Conservation (phyloP, 1,140 invertebrate species). For the Agraylea sexmaculata region DNA sequence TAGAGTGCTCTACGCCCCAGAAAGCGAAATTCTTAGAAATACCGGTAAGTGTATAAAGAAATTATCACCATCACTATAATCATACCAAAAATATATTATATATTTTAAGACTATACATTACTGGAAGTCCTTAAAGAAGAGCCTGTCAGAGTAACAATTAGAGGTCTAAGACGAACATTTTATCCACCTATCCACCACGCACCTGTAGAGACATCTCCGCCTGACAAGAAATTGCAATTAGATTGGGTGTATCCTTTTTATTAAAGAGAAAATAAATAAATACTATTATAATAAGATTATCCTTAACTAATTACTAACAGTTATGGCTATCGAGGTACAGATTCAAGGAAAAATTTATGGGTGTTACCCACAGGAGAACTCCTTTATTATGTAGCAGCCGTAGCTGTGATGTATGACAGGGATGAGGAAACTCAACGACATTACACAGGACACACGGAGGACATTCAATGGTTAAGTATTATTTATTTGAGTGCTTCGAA, state of each 20-base stretch:
- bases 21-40: constrained; percentile 62
- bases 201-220: constrained; percentile 67
- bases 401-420: constrained; percentile 82
- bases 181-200: constrained; percentile 77
- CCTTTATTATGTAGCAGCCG: constrained; percentile 83
- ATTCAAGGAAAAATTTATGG: constrained; percentile 79
- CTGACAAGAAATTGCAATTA: constrained; percentile 74
- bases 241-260: constrained; percentile 73
- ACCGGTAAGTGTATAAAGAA: constrained; percentile 41
- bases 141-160: constrained; percentile 69
- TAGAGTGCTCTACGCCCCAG: constrained; percentile 63
- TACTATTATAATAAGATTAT: constrained; percentile 1
- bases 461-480: constrained; percentile 59
- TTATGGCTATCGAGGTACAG: constrained; percentile 84
- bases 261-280: constrained; percentile 2
- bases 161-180: constrained; percentile 71
- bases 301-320: constrained; percentile 35
- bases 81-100: constrained; percentile 2
- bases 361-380: constrained; percentile 85
- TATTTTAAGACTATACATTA: constrained; percentile 58
- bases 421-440: constrained; percentile 85
- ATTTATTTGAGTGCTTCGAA: neutral
- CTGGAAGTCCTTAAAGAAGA: constrained; percentile 74
- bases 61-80: neutral
- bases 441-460: constrained; percentile 88